A percentile compares a stretch with the other conserved stretches of the same genome.
Evolutionary conservation across 1,140 invertebrate species (phyloP).

Genomic region (Ridgeia piscesae): DNA sequence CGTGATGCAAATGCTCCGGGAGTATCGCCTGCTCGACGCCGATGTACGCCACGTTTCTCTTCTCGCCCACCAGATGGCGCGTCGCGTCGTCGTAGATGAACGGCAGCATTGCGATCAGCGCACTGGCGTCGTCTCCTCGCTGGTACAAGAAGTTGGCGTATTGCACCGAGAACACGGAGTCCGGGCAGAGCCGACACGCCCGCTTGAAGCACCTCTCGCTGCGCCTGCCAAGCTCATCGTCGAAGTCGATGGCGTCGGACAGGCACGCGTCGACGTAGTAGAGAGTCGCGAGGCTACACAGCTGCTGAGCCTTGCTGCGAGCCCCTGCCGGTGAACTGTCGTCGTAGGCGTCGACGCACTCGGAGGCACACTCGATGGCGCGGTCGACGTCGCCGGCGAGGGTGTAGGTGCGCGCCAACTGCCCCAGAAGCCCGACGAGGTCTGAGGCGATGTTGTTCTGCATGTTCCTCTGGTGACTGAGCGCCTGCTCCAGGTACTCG

Average conservation of each 20-base stretch:
- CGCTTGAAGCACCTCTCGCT: conserved; percentile 24
- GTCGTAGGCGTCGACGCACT: conserved; percentile 26
- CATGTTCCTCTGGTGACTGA: conserved; percentile 29
- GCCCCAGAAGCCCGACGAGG: conserved; percentile 21
- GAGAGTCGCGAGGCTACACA: conserved; percentile 25
- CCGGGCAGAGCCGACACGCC: conserved; percentile 6
- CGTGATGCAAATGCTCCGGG: conserved; percentile 27
- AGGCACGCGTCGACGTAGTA: conserved; percentile 29
- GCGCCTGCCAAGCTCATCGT: conserved; percentile 10
- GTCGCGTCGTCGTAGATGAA: background rate
- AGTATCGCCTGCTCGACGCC: conserved; percentile 31
- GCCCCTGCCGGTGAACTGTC: background rate
- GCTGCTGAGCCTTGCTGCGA: background rate
- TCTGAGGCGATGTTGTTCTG: conserved; percentile 26
- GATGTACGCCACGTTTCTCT: conserved; percentile 22
- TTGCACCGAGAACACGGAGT: conserved; percentile 21
- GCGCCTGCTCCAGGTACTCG: conserved; percentile 28
- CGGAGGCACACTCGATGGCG: conserved; percentile 29
- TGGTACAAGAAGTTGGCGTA: conserved; percentile 32
- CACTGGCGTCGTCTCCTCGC: conserved; percentile 21
- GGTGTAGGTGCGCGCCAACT: conserved; percentile 26
- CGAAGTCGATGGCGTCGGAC: conserved; percentile 19
- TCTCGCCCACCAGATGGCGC: too few species aligned
- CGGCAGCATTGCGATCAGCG: conserved; percentile 20
- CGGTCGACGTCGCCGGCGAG: conserved; percentile 28